Percentiles rank a stretch among this genome's conserved stretches.
phyloP scores from a whole-genome alignment of 2,888 invertebrate genomes.

The Syrphus vitripennis region DNA sequence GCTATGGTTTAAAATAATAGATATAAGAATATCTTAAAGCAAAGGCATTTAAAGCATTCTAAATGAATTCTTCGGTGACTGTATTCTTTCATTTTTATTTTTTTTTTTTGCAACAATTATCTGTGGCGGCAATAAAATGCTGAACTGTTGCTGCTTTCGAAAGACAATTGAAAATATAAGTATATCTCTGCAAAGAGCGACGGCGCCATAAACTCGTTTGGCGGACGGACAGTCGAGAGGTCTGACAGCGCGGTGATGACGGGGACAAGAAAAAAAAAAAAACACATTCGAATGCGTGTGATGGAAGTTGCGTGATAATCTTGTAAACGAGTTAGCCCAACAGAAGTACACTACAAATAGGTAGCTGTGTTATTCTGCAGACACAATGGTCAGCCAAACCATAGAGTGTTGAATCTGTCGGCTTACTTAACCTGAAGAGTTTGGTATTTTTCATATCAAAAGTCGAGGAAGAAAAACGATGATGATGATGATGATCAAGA shows the following conservation, averaged over 20 bases:
- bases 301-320: constrained; percentile 71
- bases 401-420: constrained; percentile 27
- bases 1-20: constrained; percentile 12
- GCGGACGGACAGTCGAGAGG: neutral
- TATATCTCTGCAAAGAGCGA: constrained; percentile 38
- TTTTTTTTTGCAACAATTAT: constrained; percentile 47
- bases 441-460: constrained; percentile 11
- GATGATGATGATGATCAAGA: neutral
- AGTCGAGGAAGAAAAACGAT: neutral
- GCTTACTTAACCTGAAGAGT: constrained; percentile 1
- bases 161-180: constrained; percentile 62
- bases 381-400: constrained; percentile 61
- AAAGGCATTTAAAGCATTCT: constrained; percentile 37
- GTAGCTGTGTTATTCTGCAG: constrained; percentile 28
- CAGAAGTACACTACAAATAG: constrained; percentile 67
- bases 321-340: constrained; percentile 72
- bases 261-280: neutral
- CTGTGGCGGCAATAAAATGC: constrained; percentile 63
- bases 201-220: constrained; percentile 73
- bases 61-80: constrained; percentile 6
- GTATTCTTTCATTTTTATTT: neutral
- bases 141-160: constrained; percentile 36
- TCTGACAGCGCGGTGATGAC: neutral
- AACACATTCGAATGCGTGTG: constrained; percentile 65
- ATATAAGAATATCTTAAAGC: constrained; percentile 31